Conservation (phyloP, 30 jellyfish, hydroid and myxozoan species). For the Turritopsis rubra region DNA sequence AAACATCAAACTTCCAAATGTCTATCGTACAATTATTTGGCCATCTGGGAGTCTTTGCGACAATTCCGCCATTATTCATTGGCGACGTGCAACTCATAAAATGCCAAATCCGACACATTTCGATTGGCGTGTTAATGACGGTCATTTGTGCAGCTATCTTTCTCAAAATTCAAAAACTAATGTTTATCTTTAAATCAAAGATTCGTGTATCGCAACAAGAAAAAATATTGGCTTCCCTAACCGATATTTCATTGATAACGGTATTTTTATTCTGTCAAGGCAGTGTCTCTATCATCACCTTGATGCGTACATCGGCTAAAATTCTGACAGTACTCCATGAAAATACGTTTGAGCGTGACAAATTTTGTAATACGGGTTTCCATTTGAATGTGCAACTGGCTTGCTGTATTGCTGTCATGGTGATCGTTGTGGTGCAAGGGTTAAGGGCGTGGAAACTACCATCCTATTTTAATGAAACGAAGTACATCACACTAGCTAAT, state of each 20-base stretch:
- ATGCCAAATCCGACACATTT: constrained; percentile 2
- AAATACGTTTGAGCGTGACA: not conserved
- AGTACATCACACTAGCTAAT: constrained; percentile 1
- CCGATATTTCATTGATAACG: not conserved
- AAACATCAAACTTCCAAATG: not conserved
- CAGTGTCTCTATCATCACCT: not conserved
- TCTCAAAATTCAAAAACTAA: constrained; percentile 4
- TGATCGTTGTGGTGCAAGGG: constrained; percentile 7
- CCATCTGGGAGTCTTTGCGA: not conserved
- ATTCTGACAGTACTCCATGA: not conserved
- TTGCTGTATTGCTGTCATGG: not conserved
- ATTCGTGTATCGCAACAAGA: not conserved
- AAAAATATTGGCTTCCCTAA: not conserved
- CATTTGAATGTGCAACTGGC: not conserved
- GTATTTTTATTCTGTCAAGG: not conserved
- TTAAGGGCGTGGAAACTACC: constrained; percentile 9
- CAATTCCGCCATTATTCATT: not conserved
- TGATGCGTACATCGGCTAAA: not conserved
- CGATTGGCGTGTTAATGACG: not conserved
- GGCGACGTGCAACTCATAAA: not conserved
- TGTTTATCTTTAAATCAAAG: not conserved
- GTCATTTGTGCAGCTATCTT: not conserved
- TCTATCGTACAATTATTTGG: not conserved
- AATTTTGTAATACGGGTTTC: not conserved
- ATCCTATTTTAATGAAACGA: not conserved